Evolutionary conservation across 2,888 invertebrate genomes (phyloP), one percentile per base, ranked within the genome.

Genomic region (Parasteatoda lunata): DNA sequence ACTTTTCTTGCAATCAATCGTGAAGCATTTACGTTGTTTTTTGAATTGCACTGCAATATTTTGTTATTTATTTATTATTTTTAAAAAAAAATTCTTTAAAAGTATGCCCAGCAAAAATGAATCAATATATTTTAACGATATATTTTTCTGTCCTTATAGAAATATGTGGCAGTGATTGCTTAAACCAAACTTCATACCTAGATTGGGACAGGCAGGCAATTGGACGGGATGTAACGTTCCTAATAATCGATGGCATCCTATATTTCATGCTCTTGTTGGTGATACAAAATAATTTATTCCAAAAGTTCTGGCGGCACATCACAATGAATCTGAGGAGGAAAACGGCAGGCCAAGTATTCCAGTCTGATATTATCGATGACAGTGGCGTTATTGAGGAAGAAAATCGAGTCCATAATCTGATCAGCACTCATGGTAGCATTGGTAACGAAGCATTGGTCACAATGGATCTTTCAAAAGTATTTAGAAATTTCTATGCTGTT

Each of bases 401-500:
- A 9, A 52, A 81, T 45, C 72, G 80, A 47, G 47, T 81, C 11
- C 49, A 30, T 15, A 13, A 15, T 30, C n/a, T 68, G 15, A 13
- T 13, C n/a, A n/a, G n/a, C n/a, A 15, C 66, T 68, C 45, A 66
- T 11, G 5, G 54, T 49, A 54, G 45, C 13, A 64, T 54, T 64
- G 71, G 54, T n/a, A 47, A 48, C 13, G 80, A 73, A 51, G 30
- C 66, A 15, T 45, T 68, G 9, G 30, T 68, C 9, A 15, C 52
- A 6, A 47, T 68, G 30, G 49, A 88, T 45, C 82, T 89, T 48
- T 86, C 76, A 8, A 89, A 89, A 80, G 9, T n/a, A 1, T 90
- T 86, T 66, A 70, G 77, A 9, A 59, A 49, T 9, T 77, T 90
- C 9, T 68, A 59, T 64, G 90, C 90, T 8, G 90, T 90, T 15